Conservation (phyloP, 2,113 vertebrate species). For the Tapirus terrestris region DNA sequence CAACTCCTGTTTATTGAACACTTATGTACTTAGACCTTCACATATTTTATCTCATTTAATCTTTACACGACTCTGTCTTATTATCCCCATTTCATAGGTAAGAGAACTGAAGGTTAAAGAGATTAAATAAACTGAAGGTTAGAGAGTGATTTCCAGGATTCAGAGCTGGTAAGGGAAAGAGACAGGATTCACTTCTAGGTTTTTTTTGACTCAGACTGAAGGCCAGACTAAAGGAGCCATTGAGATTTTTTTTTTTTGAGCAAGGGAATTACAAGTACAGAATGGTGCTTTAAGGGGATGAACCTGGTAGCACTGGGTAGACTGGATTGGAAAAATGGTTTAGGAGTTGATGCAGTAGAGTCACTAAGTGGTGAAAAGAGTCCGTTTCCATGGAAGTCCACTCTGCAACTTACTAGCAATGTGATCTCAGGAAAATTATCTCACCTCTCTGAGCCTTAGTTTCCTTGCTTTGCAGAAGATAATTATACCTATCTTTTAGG, state of each 20-base stretch:
- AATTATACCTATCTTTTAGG: background rate
- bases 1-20: background rate
- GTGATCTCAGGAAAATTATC: background rate
- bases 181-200: background rate
- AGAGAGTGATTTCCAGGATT: background rate
- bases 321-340: background rate
- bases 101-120: background rate
- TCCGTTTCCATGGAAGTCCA: background rate
- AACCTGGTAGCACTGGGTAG: background rate
- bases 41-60: background rate
- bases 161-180: background rate
- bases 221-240: background rate
- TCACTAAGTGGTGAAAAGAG: background rate
- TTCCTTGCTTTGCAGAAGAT: background rate
- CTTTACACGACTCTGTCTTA: background rate
- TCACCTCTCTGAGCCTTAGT: background rate
- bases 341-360: background rate
- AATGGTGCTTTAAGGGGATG: background rate
- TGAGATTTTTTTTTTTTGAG: background rate
- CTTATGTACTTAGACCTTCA: background rate
- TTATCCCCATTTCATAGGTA: background rate
- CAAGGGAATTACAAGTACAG: background rate
- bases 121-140: background rate
- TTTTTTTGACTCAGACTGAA: background rate
- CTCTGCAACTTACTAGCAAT: background rate